Evolutionary conservation across 2,113 vertebrate genomes (phyloP), one percentile per base, ranked within the genome.

Genomic region (Pristiophorus japonicus): DNA sequence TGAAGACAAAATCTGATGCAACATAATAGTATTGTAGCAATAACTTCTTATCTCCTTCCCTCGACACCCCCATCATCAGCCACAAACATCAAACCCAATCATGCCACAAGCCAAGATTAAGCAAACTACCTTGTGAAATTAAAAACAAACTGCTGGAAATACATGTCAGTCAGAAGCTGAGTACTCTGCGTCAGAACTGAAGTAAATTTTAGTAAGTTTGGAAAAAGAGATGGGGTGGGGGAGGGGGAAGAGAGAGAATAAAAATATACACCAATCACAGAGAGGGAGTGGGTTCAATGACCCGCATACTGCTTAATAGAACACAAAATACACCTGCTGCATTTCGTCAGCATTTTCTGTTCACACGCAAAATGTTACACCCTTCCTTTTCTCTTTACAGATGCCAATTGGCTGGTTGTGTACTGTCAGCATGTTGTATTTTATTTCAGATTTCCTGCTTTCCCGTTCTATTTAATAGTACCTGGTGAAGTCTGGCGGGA

Each of bases 401-500:
- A 38, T 38, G 59, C 7, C 59, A 11, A 92, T 38, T 34, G 51
- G 65, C 34, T 16, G 1, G 18, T 63, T 92, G 16, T 81, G 78
- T n/a, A 65, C 63, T 63, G 18, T 91, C 16, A 38, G 4, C 55
- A 63, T 62, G 24, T 45, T 42, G 20, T 85, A n/a, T 51, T 63
- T 88, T 88, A 51, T 55, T 30, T 34, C 87, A 90, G 1, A 59
- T 90, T 92, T 38, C n/a, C 55, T 20, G 14, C 5, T 63, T 92
- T 16, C 59, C 55, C 14, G 12, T n/a, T n/a, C 38, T 38, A 34
- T 63, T 7, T 92, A 24, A 24, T 4, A 63, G 4, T 96, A 99
- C 99, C 99, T 99, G 95, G 98, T 99, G 97, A 99, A 99, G 97
- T 99, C 99, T 22, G 99, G 99, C 22, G 99, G 99, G 14, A 99